Evolutionary conservation across 1,140 invertebrate species (phyloP).

Genomic region (Temnothorax curvispinosus): DNA sequence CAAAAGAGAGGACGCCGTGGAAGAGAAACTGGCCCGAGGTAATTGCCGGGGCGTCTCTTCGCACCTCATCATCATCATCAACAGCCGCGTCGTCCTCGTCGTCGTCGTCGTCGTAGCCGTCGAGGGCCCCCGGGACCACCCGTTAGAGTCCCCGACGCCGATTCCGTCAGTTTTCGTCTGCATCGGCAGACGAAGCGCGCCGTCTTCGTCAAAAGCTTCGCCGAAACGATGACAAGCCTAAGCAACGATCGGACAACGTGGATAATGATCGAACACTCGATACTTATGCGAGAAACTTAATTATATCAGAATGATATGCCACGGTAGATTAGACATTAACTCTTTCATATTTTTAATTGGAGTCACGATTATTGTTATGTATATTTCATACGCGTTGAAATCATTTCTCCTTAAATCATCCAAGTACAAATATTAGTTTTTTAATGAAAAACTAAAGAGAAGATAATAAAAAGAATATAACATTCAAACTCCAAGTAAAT

Average conservation of each 20-base stretch:
- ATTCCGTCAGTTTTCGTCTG: slow-evolving; percentile 42
- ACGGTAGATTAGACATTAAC: not conserved
- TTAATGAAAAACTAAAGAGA: not conserved
- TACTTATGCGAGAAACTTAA: not conserved
- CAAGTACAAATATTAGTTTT: not conserved
- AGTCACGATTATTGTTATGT: not conserved
- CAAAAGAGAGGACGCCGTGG: slow-evolving; percentile 61
- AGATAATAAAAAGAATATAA: not conserved
- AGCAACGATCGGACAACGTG: not conserved
- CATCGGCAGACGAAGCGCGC: not conserved
- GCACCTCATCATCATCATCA: slow-evolving; percentile 86
- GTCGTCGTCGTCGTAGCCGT: slow-evolving; percentile 68
- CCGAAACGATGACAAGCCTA: slow-evolving; percentile 18
- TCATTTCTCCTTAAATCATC: not conserved
- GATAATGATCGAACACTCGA: not conserved
- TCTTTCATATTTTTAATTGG: not conserved
- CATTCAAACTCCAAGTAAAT: not conserved
- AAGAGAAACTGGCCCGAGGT: slow-evolving; percentile 77
- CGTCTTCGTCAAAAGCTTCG: slow-evolving; percentile 9
- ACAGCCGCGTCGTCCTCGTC: slow-evolving; percentile 82
- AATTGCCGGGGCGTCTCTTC: slow-evolving; percentile 85
- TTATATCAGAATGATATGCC: not conserved
- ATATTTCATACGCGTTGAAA: not conserved
- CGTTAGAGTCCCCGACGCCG: slow-evolving; percentile 66
- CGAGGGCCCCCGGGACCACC: slow-evolving; percentile 63